Evolutionary conservation across 2,113 vertebrate species (phyloP).

Genomic region (Takifugu flavidus): DNA sequence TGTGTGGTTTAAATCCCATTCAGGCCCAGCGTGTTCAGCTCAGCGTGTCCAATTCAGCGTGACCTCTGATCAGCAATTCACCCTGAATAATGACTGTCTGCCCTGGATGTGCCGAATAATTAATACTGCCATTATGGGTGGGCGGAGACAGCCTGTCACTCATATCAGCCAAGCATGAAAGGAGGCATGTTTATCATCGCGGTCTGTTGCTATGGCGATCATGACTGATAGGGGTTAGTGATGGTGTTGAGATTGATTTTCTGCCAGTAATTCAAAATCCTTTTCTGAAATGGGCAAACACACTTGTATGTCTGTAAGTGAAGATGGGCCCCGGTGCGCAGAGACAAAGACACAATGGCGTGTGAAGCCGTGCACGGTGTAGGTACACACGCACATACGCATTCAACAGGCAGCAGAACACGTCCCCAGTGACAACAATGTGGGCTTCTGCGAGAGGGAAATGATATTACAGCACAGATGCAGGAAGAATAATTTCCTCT

Average conservation of each 20-base stretch:
- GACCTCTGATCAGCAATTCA: constrained; percentile 60
- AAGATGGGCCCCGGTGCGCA: neutral
- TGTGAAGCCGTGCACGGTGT: neutral
- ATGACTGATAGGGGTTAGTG: constrained; percentile 18
- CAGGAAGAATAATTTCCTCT: constrained; percentile 45
- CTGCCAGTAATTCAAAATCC: constrained; percentile 24
- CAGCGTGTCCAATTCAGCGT: constrained; percentile 25
- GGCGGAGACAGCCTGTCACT: constrained; percentile 65
- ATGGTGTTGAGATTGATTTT: constrained; percentile 30
- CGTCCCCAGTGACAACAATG: constrained; percentile 21
- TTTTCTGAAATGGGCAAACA: constrained; percentile 26
- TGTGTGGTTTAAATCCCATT: constrained; percentile 15
- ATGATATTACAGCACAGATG: constrained; percentile 37
- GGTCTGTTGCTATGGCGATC: constrained; percentile 63
- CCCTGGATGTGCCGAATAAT: constrained; percentile 62
- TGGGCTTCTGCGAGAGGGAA: constrained; percentile 23
- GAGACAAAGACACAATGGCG: constrained; percentile 12
- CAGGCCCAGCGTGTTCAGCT: neutral
- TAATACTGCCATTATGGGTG: constrained; percentile 69
- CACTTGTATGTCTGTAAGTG: neutral
- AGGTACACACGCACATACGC: constrained; percentile 10
- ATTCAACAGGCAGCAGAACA: constrained; percentile 37
- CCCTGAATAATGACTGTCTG: constrained; percentile 55
- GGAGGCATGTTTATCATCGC: constrained; percentile 55
- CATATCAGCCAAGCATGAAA: constrained; percentile 59